Evolutionary conservation across 2,888 invertebrate genomes (phyloP), one percentile per base, ranked within the genome.

Genomic region (Lissonota sp.): DNA sequence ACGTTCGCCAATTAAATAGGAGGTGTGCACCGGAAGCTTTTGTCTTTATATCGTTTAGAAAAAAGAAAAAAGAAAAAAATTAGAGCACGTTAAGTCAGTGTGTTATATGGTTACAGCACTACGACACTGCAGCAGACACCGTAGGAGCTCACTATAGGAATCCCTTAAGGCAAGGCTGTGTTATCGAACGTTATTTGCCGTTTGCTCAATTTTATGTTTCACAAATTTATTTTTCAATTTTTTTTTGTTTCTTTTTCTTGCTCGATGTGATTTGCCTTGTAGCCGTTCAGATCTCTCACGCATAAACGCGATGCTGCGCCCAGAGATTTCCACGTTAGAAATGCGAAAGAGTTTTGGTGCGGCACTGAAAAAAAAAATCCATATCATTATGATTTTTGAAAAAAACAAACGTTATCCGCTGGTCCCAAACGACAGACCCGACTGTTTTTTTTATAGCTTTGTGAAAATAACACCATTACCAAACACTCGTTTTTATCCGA

Each of bases 141-240:
- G 88, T 91, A 90, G 91, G 88, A 90, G 94, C 95, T 94, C 95
- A 94, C 94, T 95, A 95, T 94, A 95, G 95, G 94, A 95, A 95
- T 93, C 95, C 95, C 94, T 94, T 96, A 95, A 96, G 96, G 96
- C 96, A 96, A 96, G 96, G 95, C 75, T 69, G 75, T 90, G 91
- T 91, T 91, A 91, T 89, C 89, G 91, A 92, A 88, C 90, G 90
- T 91, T 92, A 90, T 91, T 90, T 90, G 85, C 81, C 85, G 89
- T 90, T 90, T 90, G 88, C 89, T 86, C 87, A 77, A 87, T 85
- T 84, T 78, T 83, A 82, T 81, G 79, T 87, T 86, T 80, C n/a
- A n/a, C n/a, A n/a, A n/a, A 51, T 8, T 70, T 79, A 57, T 67
- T 83, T 83, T 84, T 74, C 71, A 16, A 63, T 66, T 64, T 62